These are phyloP conservation scores for Oreochromis tanganicae DNA, from an alignment of 2,113 vertebrate genomes.

Conservation along the genomic window DNA sequence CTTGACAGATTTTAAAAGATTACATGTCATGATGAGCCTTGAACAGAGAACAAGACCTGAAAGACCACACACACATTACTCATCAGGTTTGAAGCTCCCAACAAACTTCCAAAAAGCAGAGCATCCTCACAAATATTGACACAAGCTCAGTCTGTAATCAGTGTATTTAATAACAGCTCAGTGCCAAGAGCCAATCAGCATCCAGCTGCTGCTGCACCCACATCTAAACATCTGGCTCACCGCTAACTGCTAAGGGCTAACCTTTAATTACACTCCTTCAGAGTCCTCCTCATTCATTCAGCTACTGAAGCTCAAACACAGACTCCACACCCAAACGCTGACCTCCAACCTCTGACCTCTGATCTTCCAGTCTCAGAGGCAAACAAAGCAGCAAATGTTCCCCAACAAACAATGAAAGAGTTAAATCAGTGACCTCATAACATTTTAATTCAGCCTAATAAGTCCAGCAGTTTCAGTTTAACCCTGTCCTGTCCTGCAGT, in stretches of 20 bases:
- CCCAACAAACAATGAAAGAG: neutral
- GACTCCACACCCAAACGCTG: neutral
- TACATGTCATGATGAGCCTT: neutral
- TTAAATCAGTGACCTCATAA: neutral
- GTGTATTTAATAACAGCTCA: slow-evolving; percentile 21
- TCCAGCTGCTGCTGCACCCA: slow-evolving; percentile 3
- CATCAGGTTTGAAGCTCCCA: neutral
- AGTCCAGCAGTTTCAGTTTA: neutral
- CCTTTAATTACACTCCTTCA: slow-evolving; percentile 7
- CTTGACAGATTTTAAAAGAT: neutral
- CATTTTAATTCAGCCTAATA: neutral
- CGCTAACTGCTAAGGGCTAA: neutral
- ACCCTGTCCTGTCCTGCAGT: neutral
- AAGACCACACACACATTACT: neutral
- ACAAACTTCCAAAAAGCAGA: neutral
- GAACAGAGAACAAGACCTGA: neutral
- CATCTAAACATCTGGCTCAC: slow-evolving; percentile 1
- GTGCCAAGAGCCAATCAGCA: slow-evolving; percentile 15
- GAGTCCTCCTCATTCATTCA: neutral
- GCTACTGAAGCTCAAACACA: neutral
- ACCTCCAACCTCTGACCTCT: neutral
- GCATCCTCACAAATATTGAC: neutral
- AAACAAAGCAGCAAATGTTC: neutral
- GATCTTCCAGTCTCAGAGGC: neutral
- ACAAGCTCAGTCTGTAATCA: slow-evolving; percentile 25